Evolutionary conservation across 1,140 invertebrate genomes (phyloP), one percentile per base, ranked within the genome.

Genomic region (Episyrphus balteatus): DNA sequence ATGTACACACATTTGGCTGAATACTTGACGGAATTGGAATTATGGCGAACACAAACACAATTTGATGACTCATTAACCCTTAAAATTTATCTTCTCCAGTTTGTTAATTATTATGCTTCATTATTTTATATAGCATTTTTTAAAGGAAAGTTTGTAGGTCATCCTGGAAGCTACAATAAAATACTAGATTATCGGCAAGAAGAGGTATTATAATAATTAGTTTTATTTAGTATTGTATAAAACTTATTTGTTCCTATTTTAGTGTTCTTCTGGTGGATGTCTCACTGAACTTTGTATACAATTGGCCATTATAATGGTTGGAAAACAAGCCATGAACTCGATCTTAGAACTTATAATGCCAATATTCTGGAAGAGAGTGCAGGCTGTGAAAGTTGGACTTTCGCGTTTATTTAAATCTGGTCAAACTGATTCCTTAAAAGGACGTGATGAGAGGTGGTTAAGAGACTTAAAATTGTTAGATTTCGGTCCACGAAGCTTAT

Each of bases 111-210:
- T 68, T 98, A 98, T 70, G 89, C 93, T 17, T 95, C 92, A 1
- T 94, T 98, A 64, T 95, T 98, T 74, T 99, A 99, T 62, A 94
- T 99, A 58, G 95, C 93, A 0, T 98, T 98, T 72, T 86, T 97
- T 55, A 98, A 98, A 68, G 94, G 93, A 37, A 93, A 89, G 69
- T 86, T 88, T 55, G 76, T 89, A n/a, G 89, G 89, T 0, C 82
- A 84, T 61, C 89, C 89, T 0, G 83, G 81, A 6, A 71, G 81
- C 31, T 92, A 92, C 56, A 85, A 82, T 48, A 73, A 78, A 18
- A 71, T 92, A 13, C 82, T 90, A 57, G 75, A 78, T 2, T 83
- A 78, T 55, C 75, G 89, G 42, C 87, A 92, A 70, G 88, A 92
- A 71, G 88, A 92, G 74, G 84, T 87, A 61, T 59, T 61, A 7